Percentiles rank a stretch among this genome's conserved stretches.
Conservation (phyloP, 2,113 vertebrate species). For the Melanostigma gelatinosum region DNA sequence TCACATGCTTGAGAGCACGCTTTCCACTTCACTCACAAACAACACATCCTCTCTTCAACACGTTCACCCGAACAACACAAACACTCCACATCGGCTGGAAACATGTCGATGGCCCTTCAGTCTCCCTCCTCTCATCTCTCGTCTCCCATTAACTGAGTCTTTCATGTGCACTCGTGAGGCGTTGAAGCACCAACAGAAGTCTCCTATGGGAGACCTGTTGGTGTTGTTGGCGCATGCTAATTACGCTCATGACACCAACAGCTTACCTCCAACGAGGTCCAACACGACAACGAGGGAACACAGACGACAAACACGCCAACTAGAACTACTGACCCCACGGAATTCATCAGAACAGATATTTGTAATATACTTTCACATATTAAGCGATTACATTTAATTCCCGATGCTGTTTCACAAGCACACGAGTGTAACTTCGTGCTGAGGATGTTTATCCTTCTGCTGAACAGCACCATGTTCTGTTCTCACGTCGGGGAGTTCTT, state of each 20-base stretch:
- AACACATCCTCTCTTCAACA: slow-evolving; percentile 1
- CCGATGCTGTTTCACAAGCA: background rate
- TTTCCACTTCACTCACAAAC: slow-evolving; percentile 1
- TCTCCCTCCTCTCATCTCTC: slow-evolving; percentile 38
- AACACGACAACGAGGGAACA: background rate
- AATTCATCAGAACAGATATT: background rate
- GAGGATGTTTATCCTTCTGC: background rate
- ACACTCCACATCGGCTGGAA: slow-evolving; percentile 24
- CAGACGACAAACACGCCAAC: background rate
- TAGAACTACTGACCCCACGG: background rate
- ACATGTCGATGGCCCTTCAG: slow-evolving; percentile 6
- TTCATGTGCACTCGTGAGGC: slow-evolving; percentile 54
- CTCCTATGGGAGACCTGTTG: slow-evolving; percentile 7
- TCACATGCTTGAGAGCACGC: background rate
- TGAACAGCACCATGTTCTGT: background rate
- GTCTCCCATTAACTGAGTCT: slow-evolving; percentile 26
- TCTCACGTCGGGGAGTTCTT: background rate
- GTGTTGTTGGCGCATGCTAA: slow-evolving; percentile 58
- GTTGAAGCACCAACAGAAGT: slow-evolving; percentile 38
- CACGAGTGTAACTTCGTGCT: background rate
- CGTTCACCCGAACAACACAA: background rate
- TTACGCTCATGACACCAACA: background rate
- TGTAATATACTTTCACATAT: background rate
- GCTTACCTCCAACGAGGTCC: background rate
- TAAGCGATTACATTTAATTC: background rate